These are phyloP conservation scores for Tetramorium parvispinum DNA, from an alignment of 1,140 invertebrate species.

Conservation along the genomic window DNA sequence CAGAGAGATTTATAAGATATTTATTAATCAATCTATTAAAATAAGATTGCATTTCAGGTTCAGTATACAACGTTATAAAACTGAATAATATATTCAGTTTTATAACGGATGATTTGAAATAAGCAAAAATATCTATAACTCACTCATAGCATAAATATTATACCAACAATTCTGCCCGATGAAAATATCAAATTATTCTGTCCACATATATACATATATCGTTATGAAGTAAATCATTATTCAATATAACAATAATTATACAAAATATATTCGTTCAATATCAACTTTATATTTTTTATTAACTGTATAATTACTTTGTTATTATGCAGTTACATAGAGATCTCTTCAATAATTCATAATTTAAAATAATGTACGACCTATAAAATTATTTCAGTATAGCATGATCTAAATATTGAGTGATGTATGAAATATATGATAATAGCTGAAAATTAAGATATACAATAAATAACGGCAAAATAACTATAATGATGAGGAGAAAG, in stretches of 20 bases:
- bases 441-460: background rate
- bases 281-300: no score
- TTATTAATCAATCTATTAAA: background rate
- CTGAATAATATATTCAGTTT: background rate
- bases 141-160: background rate
- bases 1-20: background rate
- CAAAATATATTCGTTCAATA: no score
- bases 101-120: background rate
- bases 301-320: no score
- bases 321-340: no score
- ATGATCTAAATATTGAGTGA: background rate
- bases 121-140: background rate
- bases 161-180: background rate
- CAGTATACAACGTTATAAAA: background rate
- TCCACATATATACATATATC: background rate
- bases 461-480: background rate
- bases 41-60: background rate
- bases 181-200: background rate
- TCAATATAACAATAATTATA: background rate
- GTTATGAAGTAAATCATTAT: background rate
- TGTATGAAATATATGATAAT: background rate
- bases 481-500: constrained; percentile 9
- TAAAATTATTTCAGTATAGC: background rate
- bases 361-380: background rate
- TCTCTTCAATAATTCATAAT: no score